These are phyloP conservation scores for Morus bassanus DNA, from an alignment of 2,797 vertebrate species.

Conservation along the genomic window DNA sequence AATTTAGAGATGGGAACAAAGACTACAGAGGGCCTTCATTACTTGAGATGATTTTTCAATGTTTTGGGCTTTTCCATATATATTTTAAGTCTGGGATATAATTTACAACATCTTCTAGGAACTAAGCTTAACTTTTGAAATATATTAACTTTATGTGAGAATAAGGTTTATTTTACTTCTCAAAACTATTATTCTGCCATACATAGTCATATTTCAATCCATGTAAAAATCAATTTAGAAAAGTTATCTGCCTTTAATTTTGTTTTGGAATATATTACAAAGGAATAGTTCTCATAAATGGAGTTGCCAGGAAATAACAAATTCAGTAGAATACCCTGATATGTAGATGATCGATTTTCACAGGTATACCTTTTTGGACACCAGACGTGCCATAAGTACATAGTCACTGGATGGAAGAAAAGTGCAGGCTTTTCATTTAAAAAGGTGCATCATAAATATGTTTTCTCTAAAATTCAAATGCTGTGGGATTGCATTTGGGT, in stretches of 20 bases:
- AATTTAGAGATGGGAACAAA: background rate
- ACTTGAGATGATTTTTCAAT: background rate
- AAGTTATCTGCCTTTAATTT: background rate
- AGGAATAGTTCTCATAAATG: background rate
- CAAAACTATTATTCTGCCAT: background rate
- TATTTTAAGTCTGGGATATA: background rate
- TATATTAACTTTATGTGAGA: background rate
- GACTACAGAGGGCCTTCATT: background rate
- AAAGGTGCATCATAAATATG: background rate
- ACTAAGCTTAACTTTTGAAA: background rate
- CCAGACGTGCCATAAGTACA: background rate
- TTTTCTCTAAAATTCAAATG: background rate
- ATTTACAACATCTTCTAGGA: background rate
- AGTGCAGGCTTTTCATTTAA: background rate
- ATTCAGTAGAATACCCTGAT: background rate
- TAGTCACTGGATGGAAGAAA: background rate
- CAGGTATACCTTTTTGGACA: background rate
- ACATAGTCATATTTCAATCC: background rate
- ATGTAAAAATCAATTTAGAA: background rate
- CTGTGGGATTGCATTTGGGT: background rate
- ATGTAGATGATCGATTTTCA: background rate
- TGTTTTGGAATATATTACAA: background rate
- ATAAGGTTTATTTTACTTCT: background rate
- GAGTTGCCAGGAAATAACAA: background rate
- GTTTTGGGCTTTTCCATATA: rapidly evolving